Base-by-base conservation (phyloP, 2,797 vertebrate species). In the Danio jaintianensis region DNA sequence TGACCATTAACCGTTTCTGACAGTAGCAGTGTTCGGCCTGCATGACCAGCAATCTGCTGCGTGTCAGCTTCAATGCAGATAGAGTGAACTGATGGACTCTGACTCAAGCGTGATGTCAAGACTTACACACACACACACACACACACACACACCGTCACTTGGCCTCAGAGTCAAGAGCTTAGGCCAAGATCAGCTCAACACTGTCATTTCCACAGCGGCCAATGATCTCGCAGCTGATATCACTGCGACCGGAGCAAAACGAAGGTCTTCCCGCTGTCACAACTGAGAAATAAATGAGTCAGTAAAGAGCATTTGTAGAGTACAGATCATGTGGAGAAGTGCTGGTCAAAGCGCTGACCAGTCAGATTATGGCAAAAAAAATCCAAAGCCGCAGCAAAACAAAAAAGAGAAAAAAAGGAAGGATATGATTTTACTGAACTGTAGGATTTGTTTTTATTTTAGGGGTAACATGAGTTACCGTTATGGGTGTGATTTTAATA, bases 101-200 rank as follows among this genome's bases (percentile, higher is more conserved):
- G 78, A 73, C 68, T 73, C 40, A 8, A 64, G 16, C 8, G 11
- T 16, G 55, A 79, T 79, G 56, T 13, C 55, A 29, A n/a, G n/a
- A 29, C 1, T n/a, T n/a, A n/a, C n/a, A n/a, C n/a, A n/a, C 9
- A 58, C 68, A n/a, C 68, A 72, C 20, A 53, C 15, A 11, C 67
- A 45, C 48, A 6, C 58, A 29, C 78, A 5, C 63, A 36, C 69
- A 50, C 78, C 69, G 38, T 38, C 22, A 3, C 12, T 11, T 56
- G 78, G 68, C 69, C 78, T 64, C 20, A 48, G 5, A 64, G 59
- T 64, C 48, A 66, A 72, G 59, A 15, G 40, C 78, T 63, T 40
- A 36, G 69, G 59, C 61, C 69, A 66, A 66, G 59, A 80, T 64
- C 78, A 56, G 50, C 40, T 55, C 18, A n/a, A 45, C 11, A 0